Conservation (phyloP, 2,113 vertebrate genomes). For the Cepphus grylle region DNA sequence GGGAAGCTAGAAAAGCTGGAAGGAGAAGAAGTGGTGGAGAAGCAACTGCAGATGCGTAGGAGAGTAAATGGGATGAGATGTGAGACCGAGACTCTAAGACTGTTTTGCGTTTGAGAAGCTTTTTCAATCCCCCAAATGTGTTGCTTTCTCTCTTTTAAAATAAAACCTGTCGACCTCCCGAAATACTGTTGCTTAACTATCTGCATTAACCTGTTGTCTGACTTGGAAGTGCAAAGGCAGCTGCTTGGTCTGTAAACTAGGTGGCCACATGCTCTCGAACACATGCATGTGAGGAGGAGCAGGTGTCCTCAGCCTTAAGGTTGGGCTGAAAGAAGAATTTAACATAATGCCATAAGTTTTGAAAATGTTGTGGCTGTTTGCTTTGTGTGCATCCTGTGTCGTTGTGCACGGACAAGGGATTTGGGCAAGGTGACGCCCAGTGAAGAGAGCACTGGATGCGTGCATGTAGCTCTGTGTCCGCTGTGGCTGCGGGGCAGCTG, state of each 20-base stretch:
- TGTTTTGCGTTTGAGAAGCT: neutral
- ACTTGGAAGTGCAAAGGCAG: neutral
- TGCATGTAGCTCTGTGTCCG: fast-evolving
- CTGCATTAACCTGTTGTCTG: neutral
- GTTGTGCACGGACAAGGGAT: fast-evolving
- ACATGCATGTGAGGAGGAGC: neutral
- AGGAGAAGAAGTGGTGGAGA: neutral
- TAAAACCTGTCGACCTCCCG: neutral
- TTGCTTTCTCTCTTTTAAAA: neutral
- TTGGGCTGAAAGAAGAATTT: neutral
- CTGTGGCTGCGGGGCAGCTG: fast-evolving
- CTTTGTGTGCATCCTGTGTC: fast-evolving
- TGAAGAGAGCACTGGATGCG: neutral
- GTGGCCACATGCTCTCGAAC: fast-evolving
- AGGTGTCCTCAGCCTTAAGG: neutral
- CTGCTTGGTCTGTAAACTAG: neutral
- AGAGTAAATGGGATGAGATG: neutral
- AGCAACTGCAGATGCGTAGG: neutral
- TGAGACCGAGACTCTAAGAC: neutral
- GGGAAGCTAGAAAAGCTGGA: neutral
- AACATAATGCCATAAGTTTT: fast-evolving
- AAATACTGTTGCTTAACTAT: neutral
- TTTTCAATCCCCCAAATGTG: neutral
- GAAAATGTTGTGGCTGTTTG: neutral
- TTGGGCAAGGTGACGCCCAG: fast-evolving